Evolutionary conservation across 2,888 invertebrate species (phyloP).

Genomic region (Thymelicus sylvestris): DNA sequence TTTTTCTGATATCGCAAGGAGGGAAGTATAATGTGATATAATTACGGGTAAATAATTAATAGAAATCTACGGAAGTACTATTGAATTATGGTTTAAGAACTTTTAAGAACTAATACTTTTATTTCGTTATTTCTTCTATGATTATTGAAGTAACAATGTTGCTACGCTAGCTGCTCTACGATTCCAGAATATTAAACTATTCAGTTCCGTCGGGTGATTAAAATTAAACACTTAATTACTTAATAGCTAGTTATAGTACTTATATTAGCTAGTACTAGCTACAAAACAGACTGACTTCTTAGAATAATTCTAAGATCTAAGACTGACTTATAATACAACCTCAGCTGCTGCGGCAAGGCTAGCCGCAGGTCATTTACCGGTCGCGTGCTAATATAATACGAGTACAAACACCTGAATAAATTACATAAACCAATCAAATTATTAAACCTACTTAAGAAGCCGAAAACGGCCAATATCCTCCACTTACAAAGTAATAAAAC

Average conservation of each 20-base stretch:
- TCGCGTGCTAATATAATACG: conserved; percentile 18
- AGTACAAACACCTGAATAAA: conserved; percentile 20
- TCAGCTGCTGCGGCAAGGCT: conserved; percentile 7
- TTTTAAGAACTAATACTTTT: too few relatives aligned
- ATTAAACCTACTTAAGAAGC: conserved; percentile 1
- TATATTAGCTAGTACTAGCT: neutral
- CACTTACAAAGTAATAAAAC: conserved; percentile 1
- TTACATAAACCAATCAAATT: conserved; percentile 24
- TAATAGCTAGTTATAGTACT: neutral
- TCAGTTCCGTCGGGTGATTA: neutral
- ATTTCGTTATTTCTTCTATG: too few relatives aligned
- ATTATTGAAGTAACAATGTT: too few relatives aligned
- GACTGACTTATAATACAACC: neutral
- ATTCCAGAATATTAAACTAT: neutral
- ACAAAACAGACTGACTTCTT: conserved; percentile 4
- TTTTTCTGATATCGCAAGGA: too few relatives aligned
- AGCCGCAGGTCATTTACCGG: conserved; percentile 32
- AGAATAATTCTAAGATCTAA: too few relatives aligned
- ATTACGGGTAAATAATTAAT: too few relatives aligned
- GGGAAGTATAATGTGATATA: too few relatives aligned
- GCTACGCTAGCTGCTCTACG: too few relatives aligned
- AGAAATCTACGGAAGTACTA: too few relatives aligned
- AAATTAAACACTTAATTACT: conserved; percentile 9
- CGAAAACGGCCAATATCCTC: conserved; percentile 5
- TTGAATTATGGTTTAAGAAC: too few relatives aligned